phyloP scores from a whole-genome alignment of 2,888 invertebrate genomes.

The Amphipyra tragopoginis region DNA sequence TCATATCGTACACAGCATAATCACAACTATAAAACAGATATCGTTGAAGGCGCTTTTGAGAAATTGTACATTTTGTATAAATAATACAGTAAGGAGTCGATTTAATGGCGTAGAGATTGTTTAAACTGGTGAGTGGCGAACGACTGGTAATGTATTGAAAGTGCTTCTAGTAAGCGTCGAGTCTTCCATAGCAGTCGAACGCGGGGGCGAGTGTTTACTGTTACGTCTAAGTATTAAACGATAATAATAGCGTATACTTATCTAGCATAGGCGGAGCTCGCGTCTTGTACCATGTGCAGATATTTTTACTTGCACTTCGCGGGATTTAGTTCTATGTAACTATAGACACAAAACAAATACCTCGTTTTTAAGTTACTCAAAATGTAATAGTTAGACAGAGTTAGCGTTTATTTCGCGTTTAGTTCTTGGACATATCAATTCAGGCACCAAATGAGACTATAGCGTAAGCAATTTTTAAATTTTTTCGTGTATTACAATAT shows the following conservation, averaged over 20 bases:
- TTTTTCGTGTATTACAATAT: conserved; percentile 70
- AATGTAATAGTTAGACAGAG: conserved; percentile 83
- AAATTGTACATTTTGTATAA: conserved; percentile 89
- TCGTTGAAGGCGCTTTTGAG: conserved; percentile 82
- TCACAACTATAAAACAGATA: conserved; percentile 64
- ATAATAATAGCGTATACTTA: conserved; percentile 89
- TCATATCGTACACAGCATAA: conserved; percentile 74
- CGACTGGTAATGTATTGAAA: conserved; percentile 86
- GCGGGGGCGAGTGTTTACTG: conserved; percentile 82
- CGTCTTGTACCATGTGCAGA: conserved; percentile 74
- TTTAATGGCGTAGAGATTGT: conserved; percentile 81
- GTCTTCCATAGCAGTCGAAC: conserved; percentile 90
- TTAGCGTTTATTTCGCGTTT: conserved; percentile 86
- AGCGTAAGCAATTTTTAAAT: conserved; percentile 84
- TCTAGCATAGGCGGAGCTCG: conserved; percentile 83
- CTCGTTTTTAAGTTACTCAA: conserved; percentile 88
- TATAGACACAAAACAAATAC: conserved; percentile 87
- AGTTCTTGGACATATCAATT: conserved; percentile 88
- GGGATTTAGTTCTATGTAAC: conserved; percentile 79
- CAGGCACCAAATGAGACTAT: conserved; percentile 88
- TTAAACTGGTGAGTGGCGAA: conserved; percentile 81
- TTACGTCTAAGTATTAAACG: conserved; percentile 88
- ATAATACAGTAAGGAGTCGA: conserved; percentile 87
- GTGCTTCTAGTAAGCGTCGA: conserved; percentile 88
- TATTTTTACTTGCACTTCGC: conserved; percentile 79